A percentile compares a stretch with the other conserved stretches of the same genome.
Conservation (phyloP, 2,888 invertebrate species). For the Lysandra bellargus region DNA sequence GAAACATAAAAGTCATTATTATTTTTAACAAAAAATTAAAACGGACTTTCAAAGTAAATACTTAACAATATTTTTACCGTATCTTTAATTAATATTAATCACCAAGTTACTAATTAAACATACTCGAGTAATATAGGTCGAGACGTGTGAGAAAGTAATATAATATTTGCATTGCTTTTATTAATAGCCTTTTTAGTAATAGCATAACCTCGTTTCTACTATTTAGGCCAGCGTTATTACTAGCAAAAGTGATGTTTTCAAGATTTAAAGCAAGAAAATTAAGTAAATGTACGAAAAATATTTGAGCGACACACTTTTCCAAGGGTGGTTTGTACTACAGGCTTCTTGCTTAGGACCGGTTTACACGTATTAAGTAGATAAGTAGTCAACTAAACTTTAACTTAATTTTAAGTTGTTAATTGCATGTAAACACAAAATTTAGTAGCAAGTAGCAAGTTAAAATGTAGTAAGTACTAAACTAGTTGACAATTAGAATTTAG, state of each 20-base stretch:
- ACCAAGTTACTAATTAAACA: background rate
- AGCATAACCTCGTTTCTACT: background rate
- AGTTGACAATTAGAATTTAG: too few relatives aligned
- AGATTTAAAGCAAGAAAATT: background rate
- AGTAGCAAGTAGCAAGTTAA: too few relatives aligned
- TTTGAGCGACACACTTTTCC: too few relatives aligned
- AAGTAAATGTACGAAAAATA: background rate
- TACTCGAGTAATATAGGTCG: background rate
- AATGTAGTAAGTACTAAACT: too few relatives aligned
- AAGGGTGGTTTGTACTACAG: too few relatives aligned
- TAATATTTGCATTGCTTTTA: slow-evolving; percentile 1
- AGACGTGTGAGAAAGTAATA: background rate
- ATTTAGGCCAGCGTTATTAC: slow-evolving; percentile 20
- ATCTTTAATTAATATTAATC: background rate
- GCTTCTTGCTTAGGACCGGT: too few relatives aligned
- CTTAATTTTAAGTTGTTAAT: too few relatives aligned
- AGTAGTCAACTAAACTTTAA: too few relatives aligned
- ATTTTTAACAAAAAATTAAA: background rate
- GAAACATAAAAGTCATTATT: background rate
- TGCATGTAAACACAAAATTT: too few relatives aligned
- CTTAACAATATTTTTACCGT: background rate
- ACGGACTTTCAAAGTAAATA: background rate
- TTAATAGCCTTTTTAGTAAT: background rate
- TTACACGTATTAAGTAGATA: too few relatives aligned
- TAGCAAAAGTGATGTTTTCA: background rate